These are phyloP conservation scores for Hemithea aestivaria DNA, from an alignment of 2,888 invertebrate genomes.

Conservation along the genomic window DNA sequence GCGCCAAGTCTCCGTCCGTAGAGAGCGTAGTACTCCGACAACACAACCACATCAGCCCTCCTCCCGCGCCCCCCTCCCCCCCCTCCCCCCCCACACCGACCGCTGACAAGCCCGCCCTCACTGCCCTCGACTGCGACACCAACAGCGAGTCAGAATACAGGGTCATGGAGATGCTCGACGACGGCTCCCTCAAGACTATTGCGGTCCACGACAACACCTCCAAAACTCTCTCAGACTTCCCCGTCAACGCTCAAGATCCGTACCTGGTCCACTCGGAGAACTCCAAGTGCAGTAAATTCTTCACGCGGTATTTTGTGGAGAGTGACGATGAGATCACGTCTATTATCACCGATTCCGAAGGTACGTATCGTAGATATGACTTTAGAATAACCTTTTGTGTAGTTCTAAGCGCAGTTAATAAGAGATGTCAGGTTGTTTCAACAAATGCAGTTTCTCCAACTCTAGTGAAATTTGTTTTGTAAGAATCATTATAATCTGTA, in stretches of 20 bases:
- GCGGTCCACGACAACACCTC: constrained; percentile 74
- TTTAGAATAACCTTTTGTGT: no score
- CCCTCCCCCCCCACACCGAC: constrained; percentile 55
- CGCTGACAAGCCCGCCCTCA: no score
- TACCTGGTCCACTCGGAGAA: constrained; percentile 73
- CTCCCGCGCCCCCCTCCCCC: constrained; percentile 53
- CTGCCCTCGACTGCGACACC: constrained; percentile 57
- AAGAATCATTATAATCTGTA: no score
- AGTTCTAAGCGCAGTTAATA: no score
- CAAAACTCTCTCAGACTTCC: constrained; percentile 69
- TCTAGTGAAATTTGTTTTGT: no score
- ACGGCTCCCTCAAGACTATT: constrained; percentile 71
- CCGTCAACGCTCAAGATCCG: constrained; percentile 68
- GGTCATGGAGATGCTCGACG: constrained; percentile 72
- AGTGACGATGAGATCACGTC: constrained; percentile 85
- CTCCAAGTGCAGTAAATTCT: constrained; percentile 82
- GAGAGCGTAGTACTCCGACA: constrained; percentile 67
- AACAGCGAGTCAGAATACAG: constrained; percentile 72
- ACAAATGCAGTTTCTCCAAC: no score
- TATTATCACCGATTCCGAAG: constrained; percentile 85
- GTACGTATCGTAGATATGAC: constrained; percentile 54
- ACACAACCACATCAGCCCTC: constrained; percentile 67
- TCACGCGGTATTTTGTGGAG: constrained; percentile 83
- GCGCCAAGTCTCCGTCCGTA: constrained; percentile 66
- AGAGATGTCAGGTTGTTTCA: no score